Conservation (phyloP, 2,888 invertebrate genomes). For the Euproctis similis region DNA sequence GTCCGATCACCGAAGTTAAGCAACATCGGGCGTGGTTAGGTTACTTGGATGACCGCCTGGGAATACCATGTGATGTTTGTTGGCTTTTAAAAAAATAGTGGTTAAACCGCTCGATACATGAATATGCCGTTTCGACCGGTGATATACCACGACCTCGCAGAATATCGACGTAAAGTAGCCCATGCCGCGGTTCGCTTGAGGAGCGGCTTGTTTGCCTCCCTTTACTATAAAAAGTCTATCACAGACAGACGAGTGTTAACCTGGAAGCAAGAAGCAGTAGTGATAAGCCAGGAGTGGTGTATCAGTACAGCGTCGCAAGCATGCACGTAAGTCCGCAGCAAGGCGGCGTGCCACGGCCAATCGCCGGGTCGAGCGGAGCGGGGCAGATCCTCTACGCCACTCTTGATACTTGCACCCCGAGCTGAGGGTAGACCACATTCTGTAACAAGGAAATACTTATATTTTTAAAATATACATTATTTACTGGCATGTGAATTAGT, state of each 20-base stretch:
- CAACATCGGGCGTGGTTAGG: constrained; percentile 55
- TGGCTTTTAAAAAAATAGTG: not conserved
- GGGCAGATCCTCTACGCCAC: constrained; percentile 74
- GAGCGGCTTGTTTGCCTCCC: too few species aligned
- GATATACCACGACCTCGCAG: too few species aligned
- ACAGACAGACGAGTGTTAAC: constrained; percentile 22
- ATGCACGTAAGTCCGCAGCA: constrained; percentile 88
- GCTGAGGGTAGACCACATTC: constrained; percentile 84
- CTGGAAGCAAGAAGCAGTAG: constrained; percentile 91
- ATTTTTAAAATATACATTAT: too few species aligned
- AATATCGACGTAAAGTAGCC: too few species aligned
- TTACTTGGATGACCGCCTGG: constrained; percentile 53
- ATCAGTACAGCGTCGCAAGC: constrained; percentile 92
- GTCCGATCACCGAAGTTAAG: constrained; percentile 60
- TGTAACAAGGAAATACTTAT: too few species aligned
- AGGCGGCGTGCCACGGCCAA: constrained; percentile 94
- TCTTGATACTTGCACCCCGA: constrained; percentile 58
- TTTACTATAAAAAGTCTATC: too few species aligned
- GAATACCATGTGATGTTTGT: constrained; percentile 11
- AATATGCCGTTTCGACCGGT: too few species aligned
- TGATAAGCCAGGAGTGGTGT: constrained; percentile 88
- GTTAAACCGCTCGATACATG: too few species aligned
- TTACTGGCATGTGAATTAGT: too few species aligned
- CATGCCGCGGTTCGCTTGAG: too few species aligned
- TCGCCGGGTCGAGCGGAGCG: constrained; percentile 88